Evolutionary conservation across 2,113 vertebrate genomes (phyloP).

Genomic region (Paralichthys olivaceus): DNA sequence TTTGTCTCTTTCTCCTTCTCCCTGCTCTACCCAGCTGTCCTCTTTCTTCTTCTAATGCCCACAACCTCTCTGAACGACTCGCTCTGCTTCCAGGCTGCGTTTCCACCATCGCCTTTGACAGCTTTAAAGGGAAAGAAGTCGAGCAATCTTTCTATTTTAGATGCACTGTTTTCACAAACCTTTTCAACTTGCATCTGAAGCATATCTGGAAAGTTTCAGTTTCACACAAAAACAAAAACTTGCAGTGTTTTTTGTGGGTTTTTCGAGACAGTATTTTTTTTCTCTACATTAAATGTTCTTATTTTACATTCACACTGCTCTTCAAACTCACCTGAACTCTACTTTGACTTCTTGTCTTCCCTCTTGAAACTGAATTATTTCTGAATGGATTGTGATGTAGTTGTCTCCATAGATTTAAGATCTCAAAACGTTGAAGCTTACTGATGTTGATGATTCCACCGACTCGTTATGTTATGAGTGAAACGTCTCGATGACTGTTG

Average conservation of each 20-base stretch:
- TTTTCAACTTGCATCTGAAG: constrained; percentile 30
- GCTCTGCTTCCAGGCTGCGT: constrained; percentile 46
- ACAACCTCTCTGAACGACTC: constrained; percentile 43
- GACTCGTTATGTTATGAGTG: neutral
- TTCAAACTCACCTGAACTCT: neutral
- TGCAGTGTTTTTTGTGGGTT: constrained; percentile 11
- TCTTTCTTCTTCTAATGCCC: constrained; percentile 1
- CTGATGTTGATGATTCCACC: neutral
- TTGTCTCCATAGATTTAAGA: no score
- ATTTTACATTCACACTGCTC: neutral
- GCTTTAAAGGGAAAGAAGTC: constrained; percentile 18
- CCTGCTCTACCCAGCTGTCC: constrained; percentile 32
- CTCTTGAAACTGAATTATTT: neutral
- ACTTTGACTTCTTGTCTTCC: neutral
- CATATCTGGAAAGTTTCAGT: constrained; percentile 18
- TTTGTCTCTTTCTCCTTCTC: constrained; percentile 40
- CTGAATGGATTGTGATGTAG: neutral
- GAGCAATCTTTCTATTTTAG: constrained; percentile 8
- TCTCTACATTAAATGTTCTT: constrained; percentile 4
- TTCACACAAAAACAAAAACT: neutral
- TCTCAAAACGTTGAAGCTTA: neutral
- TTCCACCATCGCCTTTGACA: constrained; percentile 27
- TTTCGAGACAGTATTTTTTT: neutral
- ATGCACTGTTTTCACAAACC: constrained; percentile 28
- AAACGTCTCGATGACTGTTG: neutral